Conservation (phyloP, 2,797 vertebrate genomes). For the Sebastes trivittatus region DNA sequence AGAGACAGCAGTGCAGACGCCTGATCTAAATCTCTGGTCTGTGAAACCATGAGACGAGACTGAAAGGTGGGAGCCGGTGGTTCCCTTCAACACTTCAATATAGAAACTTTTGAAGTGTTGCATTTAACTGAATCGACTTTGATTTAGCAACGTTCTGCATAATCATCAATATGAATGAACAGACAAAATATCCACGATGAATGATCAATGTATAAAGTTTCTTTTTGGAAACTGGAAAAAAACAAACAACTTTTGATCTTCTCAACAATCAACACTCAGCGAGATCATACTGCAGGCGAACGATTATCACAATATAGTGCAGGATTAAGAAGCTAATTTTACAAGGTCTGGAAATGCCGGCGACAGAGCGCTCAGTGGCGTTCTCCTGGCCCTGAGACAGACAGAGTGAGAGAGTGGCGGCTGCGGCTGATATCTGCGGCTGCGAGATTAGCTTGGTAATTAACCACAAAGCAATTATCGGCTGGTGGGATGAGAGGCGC, state of each 20-base stretch:
- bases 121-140: constrained; percentile 44
- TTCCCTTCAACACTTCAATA: constrained; percentile 28
- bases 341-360: constrained; percentile 63
- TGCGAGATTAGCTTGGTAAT: constrained; percentile 84
- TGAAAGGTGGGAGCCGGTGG: constrained; percentile 30
- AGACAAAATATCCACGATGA: constrained; percentile 28
- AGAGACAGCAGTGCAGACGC: constrained; percentile 20
- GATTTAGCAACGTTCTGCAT: constrained; percentile 41
- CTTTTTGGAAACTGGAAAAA: constrained; percentile 12
- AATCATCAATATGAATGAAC: constrained; percentile 21
- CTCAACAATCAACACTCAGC: constrained; percentile 44
- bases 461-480: constrained; percentile 87
- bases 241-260: constrained; percentile 46
- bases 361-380: constrained; percentile 41
- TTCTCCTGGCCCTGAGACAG: constrained; percentile 66
- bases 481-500: constrained; percentile 74
- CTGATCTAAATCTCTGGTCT: constrained; percentile 64
- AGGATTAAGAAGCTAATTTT: constrained; percentile 75
- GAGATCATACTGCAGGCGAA: constrained; percentile 65
- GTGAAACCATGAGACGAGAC: constrained; percentile 55
- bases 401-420: constrained; percentile 50
- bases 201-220: constrained; percentile 30
- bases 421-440: constrained; percentile 74
- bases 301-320: constrained; percentile 60
- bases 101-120: constrained; percentile 45